These are phyloP conservation scores for Lysiphlebus fabarum DNA, from an alignment of 1,140 invertebrate genomes.

Conservation along the genomic window DNA sequence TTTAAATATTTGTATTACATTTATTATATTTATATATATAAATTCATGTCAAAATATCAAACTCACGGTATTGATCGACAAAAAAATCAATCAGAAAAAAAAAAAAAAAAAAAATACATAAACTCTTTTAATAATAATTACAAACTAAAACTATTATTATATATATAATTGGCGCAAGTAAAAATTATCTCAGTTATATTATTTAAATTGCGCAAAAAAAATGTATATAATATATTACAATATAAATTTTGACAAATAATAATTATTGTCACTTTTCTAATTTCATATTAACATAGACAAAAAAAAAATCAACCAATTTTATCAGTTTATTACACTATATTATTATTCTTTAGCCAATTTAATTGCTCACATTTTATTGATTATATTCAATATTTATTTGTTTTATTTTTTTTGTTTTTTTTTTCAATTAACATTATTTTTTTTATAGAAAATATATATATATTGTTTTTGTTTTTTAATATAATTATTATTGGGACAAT, in stretches of 20 bases:
- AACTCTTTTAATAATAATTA: slow-evolving; percentile 5
- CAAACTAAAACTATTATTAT: slow-evolving; percentile 9
- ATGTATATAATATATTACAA: slow-evolving; percentile 25
- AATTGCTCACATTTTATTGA: background rate
- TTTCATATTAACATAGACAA: background rate
- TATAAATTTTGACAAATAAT: slow-evolving; percentile 23
- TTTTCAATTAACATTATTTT: background rate
- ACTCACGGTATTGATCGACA: too few species aligned
- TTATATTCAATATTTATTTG: background rate
- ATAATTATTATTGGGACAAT: background rate
- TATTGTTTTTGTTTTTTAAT: background rate
- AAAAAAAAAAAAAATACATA: slow-evolving; percentile 6
- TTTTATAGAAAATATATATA: background rate
- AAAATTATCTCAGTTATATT: background rate
- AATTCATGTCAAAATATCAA: too few species aligned
- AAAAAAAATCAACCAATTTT: background rate
- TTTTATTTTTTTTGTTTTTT: background rate
- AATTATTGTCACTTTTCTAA: background rate
- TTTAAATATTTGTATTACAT: too few species aligned
- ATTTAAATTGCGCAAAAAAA: slow-evolving; percentile 13
- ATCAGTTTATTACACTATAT: too few species aligned
- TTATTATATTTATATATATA: too few species aligned
- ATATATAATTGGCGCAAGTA: slow-evolving; percentile 11
- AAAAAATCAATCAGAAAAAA: too few species aligned
- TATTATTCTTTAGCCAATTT: too few species aligned